Percentiles rank a stretch among this genome's conserved stretches.
Conservation (phyloP, 2,797 vertebrate genomes). For the Pterois miles region DNA sequence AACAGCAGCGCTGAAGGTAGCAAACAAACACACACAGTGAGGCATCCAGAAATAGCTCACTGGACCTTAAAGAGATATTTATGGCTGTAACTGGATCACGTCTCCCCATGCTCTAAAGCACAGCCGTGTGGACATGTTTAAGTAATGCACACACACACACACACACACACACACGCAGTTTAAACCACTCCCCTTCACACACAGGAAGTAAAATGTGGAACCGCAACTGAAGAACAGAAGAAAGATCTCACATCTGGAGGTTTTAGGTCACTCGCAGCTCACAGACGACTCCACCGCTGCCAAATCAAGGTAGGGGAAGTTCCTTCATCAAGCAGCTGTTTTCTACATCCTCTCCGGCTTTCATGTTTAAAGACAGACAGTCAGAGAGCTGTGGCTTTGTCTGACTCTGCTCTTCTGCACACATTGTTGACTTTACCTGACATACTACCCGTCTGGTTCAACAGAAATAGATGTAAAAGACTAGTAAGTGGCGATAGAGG, state of each 20-base stretch:
- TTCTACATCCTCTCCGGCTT: slow-evolving; percentile 2
- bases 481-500: background rate
- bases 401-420: background rate
- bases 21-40: background rate
- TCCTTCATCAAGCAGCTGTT: slow-evolving; percentile 13
- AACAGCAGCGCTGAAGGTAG: background rate
- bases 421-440: background rate
- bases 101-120: slow-evolving; percentile 22
- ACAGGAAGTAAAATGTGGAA: slow-evolving; percentile 36
- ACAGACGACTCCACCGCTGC: background rate
- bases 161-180: background rate
- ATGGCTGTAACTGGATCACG: slow-evolving; percentile 8
- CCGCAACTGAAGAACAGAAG: background rate
- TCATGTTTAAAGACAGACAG: background rate
- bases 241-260: slow-evolving; percentile 4
- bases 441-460: background rate
- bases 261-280: background rate
- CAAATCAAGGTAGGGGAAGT: slow-evolving; percentile 52
- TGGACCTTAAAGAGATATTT: slow-evolving; percentile 22
- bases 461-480: background rate
- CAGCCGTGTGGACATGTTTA: slow-evolving; percentile 31
- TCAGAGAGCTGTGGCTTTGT: slow-evolving; percentile 8
- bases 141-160: background rate
- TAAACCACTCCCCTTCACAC: slow-evolving; percentile 8
- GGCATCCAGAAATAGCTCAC: background rate